Evolutionary conservation across 1,140 invertebrate species (phyloP), one percentile per base, ranked within the genome.

Genomic region (Bombus confusus): DNA sequence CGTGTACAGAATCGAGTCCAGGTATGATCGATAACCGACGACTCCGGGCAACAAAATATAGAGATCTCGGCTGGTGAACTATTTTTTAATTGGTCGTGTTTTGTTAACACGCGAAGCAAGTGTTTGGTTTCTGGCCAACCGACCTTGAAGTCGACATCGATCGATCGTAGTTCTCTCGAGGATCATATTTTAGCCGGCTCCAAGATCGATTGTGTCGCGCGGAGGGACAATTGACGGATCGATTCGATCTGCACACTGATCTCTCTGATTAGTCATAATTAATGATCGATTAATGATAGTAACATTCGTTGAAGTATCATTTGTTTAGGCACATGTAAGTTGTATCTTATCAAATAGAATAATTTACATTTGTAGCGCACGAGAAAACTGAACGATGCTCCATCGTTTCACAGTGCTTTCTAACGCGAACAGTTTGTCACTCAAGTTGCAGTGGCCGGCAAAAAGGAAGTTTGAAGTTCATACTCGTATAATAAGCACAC

Each of bases 71-170:
- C 8, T 2, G n/a, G 1, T 12, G 28, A 18, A 68, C 13, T 57
- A 12, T 0, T 80, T 68, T 84, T 84, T 84, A 84, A 84, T 84
- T 84, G 76, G 66, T 71, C 41, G 31, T 80, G 39, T 52, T 84
- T 84, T 84, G 83, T 84, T 84, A 71, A 84, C 83, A 72, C 28
- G 52, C 2, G 5, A n/a, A 64, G 76, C 66, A 84, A 80, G 52
- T 79, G 82, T 84, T 84, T 31, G 47, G 25, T 62, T 41, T 79
- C 41, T 39, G 76, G 18, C 2, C 77, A 64, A 68, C 47, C 77
- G 41, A 68, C 41, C n/a, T 31, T 64, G 39, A 64, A 37, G 34
- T 37, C 47, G 47, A 57, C 74, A 37, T 76, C 72, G 72, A 83
- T 75, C 73, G 80, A 83, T 83, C 59, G 41, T n/a, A 18, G 15